Base-by-base conservation (phyloP, 2,797 vertebrate genomes). In the Lithobates sylvaticus region DNA sequence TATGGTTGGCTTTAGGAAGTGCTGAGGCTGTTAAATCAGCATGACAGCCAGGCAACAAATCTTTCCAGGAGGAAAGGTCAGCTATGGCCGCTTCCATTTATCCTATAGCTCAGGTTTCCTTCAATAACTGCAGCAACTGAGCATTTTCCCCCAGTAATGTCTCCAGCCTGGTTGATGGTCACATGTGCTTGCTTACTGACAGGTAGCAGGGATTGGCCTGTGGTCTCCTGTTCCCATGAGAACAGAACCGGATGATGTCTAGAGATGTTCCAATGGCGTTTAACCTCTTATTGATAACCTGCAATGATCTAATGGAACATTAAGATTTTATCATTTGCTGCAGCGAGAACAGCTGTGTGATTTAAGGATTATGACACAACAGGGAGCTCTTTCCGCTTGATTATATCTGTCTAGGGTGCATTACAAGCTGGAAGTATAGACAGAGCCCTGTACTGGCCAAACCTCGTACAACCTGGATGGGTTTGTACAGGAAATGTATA, bases 251-350 rank as follows among this genome's bases (percentile, higher is more conserved):
- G 64, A 61, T 32, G 44, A 64, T 36, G 29, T 75, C 76, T 67
- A n/a, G 69, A 69, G 81, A 72, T 87, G 44, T 78, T 79, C 67
- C 39, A 26, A 47, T 75, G 64, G 69, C 70, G 9, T 75, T 87
- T 87, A 79, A 76, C 81, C 81, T 75, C 68, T 80, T 87, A 84
- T 84, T 87, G 86, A 87, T 84, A 84, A 84, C 76, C 86, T 80
- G 86, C 76, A 44, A 80, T 87, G 69, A 84, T 84, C 83, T 80
- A 73, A 80, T 84, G 86, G 86, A 91, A 84, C 85, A 81, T 87
- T 84, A 87, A 84, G 86, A 87, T 87, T 87, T 87, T 87, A 84
- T 88, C 78, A 88, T 85, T 82, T 76, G 70, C 78, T 67, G 58
- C 58, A 85, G 78, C n/a, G 70, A 72, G 85, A 82, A 78, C 81